Percentiles rank a stretch among this genome's conserved stretches.
Conservation (phyloP, 2,797 vertebrate species). For the Aeoliscus strigatus region DNA sequence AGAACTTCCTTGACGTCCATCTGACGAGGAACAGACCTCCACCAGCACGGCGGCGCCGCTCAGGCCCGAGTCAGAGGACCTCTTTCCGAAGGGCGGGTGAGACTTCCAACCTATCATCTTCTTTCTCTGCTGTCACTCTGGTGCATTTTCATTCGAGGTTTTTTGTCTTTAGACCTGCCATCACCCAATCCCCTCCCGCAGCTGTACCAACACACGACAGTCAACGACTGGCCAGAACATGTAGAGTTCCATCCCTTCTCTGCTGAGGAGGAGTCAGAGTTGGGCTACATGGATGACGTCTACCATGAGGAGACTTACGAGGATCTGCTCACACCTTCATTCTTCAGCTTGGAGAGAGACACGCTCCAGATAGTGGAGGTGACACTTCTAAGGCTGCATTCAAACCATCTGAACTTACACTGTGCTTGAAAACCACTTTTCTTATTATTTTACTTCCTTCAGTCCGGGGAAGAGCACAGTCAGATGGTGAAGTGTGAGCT, state of each 20-base stretch:
- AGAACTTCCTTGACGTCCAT: conserved; percentile 80
- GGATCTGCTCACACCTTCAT: conserved; percentile 76
- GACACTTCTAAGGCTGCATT: conserved; percentile 3
- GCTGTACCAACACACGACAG: conserved; percentile 67
- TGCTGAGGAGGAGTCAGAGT: conserved; percentile 76
- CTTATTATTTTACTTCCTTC: background rate
- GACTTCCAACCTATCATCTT: background rate
- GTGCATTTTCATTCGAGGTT: conserved; percentile 13
- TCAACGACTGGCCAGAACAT: conserved; percentile 75
- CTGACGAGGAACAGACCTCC: conserved; percentile 80
- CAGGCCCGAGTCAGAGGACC: conserved; percentile 72
- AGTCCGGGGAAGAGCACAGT: conserved; percentile 75
- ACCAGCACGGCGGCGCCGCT: conserved; percentile 75
- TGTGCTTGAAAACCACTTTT: too few relatives aligned
- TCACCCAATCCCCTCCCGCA: conserved; percentile 72
- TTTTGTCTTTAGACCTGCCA: conserved; percentile 65
- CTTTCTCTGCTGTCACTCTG: too few relatives aligned
- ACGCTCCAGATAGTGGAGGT: conserved; percentile 81
- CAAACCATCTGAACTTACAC: background rate
- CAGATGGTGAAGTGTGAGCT: conserved; percentile 82
- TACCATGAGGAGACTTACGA: conserved; percentile 79
- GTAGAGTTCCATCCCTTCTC: conserved; percentile 77
- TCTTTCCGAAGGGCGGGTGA: conserved; percentile 77
- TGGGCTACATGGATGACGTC: conserved; percentile 81
- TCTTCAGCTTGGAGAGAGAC: conserved; percentile 77